Evolutionary conservation across 2,888 invertebrate species (phyloP).

Genomic region (Masnerella sp.): DNA sequence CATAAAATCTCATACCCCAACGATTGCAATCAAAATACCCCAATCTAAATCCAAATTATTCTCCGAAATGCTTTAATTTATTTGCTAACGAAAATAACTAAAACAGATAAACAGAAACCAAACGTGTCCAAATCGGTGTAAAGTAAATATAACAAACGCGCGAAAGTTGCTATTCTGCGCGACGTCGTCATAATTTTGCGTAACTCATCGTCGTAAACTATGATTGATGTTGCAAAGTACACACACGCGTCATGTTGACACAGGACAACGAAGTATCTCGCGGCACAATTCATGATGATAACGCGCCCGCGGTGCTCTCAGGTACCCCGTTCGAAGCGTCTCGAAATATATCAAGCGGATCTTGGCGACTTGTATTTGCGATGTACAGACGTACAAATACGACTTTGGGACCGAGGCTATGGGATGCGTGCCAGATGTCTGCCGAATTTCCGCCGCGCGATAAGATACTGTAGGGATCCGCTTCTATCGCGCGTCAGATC

Average conservation of each 20-base stretch:
- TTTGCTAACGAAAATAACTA: too few relatives aligned
- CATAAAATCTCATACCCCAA: too few relatives aligned
- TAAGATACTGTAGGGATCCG: conserved; percentile 28
- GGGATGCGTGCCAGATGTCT: conserved; percentile 60
- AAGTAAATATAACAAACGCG: conserved; percentile 10
- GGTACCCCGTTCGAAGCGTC: conserved; percentile 35
- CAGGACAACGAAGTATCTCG: conserved; percentile 31
- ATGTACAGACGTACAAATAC: conserved; percentile 83
- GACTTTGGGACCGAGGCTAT: conserved; percentile 76
- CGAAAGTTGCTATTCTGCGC: neutral
- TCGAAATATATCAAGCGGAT: conserved; percentile 39
- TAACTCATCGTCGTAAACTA: conserved; percentile 36
- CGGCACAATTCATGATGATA: conserved; percentile 27
- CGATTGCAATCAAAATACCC: too few relatives aligned
- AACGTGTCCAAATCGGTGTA: neutral
- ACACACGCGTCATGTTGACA: conserved; percentile 33
- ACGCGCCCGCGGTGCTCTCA: conserved; percentile 23
- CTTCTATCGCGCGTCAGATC: conserved; percentile 19
- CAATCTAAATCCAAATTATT: too few relatives aligned
- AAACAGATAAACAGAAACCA: too few relatives aligned
- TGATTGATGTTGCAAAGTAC: conserved; percentile 34
- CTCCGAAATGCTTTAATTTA: too few relatives aligned
- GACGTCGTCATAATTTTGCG: conserved; percentile 21
- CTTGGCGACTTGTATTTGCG: conserved; percentile 43
- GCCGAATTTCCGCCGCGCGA: conserved; percentile 33